Evolutionary conservation across 2,113 vertebrate genomes (phyloP), one percentile per base, ranked within the genome.

Genomic region (Oreotragus oreotragus): DNA sequence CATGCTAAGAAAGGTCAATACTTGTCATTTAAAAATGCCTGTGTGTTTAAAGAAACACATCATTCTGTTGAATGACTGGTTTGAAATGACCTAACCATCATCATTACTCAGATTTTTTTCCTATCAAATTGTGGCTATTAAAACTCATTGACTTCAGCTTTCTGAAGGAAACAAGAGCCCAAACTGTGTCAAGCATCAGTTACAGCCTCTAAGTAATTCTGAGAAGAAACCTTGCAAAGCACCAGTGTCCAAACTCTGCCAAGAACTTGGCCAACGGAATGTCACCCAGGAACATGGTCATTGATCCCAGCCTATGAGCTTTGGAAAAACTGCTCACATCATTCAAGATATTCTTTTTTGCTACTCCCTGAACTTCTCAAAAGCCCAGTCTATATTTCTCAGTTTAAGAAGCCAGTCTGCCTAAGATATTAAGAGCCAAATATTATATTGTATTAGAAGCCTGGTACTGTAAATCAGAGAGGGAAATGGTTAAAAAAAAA

Each of bases 71-170:
- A 95, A 77, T 39, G 88, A 58, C 36, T 64, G 9, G 60, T 85
- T 90, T 43, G 15, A 95, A 98, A 85, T 96, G 96, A 85, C 33
- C 76, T 55, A 76, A 45, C 23, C 45, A 64, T 80, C 70, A 66
- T 77, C 47, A 43, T 36, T n/a, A 60, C 77, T 86, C 36, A 55
- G 33, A 77, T 70, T 53, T 94, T 62, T 90, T 96, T 92, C 91
- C 58, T 76, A n/a, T 85, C 88, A 96, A 66, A 91, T 45, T 51
- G 19, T 70, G 55, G 36, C 17, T 66, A 58, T 70, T 58, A 45
- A 96, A 90, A 80, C 23, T 90, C 45, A 33, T 84, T 57, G 73
- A 49, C 64, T 80, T 33, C 60, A 85, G 60, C 92, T 58, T 95
- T 89, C 91, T 87, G 28, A 17, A 76, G 36, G 33, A 91, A 91